Evolutionary conservation across 2,113 vertebrate genomes (phyloP).

Genomic region (Tragelaphus imberbis): DNA sequence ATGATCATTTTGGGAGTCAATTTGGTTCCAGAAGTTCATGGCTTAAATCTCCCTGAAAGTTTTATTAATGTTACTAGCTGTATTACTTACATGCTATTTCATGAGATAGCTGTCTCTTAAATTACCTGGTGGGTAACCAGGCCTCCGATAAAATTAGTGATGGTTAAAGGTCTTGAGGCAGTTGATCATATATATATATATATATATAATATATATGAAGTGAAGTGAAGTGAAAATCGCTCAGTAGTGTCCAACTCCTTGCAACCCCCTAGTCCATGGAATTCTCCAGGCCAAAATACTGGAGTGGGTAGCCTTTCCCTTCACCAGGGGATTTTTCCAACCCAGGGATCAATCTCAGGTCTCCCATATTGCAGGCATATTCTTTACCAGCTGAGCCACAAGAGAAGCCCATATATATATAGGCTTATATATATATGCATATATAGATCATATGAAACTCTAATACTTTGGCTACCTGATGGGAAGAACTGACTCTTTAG

Average conservation of each 20-base stretch:
- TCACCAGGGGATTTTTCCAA: background rate
- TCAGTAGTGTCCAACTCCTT: background rate
- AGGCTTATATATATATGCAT: too few relatives aligned
- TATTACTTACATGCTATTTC: background rate
- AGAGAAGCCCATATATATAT: background rate
- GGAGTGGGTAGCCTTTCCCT: background rate
- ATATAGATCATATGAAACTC: background rate
- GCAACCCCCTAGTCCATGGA: background rate
- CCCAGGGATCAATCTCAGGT: background rate
- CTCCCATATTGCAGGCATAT: background rate
- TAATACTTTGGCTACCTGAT: background rate
- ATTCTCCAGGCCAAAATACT: background rate
- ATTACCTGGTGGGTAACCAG: background rate
- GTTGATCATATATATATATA: background rate
- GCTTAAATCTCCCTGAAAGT: background rate
- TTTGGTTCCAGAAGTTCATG: background rate
- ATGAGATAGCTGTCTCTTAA: background rate
- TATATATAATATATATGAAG: too few relatives aligned
- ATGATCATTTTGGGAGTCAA: background rate
- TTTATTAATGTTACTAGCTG: background rate
- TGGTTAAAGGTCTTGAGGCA: background rate
- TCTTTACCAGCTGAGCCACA: background rate
- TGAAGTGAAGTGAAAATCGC: background rate
- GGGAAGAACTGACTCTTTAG: background rate
- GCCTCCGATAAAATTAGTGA: background rate